Base-by-base conservation (phyloP, 1,140 invertebrate genomes). In the Latrodectus geometricus region DNA sequence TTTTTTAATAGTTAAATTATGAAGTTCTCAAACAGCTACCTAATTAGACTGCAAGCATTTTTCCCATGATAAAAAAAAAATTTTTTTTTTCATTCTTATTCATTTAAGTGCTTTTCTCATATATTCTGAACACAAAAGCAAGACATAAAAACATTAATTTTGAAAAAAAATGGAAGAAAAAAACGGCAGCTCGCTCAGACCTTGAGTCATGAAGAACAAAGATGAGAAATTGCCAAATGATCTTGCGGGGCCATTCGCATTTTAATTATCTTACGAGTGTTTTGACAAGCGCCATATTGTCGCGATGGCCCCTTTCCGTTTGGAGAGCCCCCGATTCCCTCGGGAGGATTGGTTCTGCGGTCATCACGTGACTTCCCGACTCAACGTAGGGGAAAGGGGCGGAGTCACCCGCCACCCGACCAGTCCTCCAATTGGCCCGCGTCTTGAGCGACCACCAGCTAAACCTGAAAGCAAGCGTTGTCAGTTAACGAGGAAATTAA, bases 401-500 rank as follows among this genome's bases (percentile, higher is more conserved):
- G 83, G 83, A 78, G 83, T 61, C 11, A 35, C 21, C 15, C 14
- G 50, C 12, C 75, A 73, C 61, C 49, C 49, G 77, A 20, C 70
- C 68, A 21, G 65, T 17, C 54, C 74, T 78, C 74, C 83, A 48
- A 86, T 86, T 86, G 83, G 83, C 66, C 70, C 76, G 73, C 50
- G 17, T 65, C 49, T 65, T 49, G 52, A 54, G 73, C 68, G 78
- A 80, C 68, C 49, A 54, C 78, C 78, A 61, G 23, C 74, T 21
- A 21, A 82, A 73, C 23, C 79, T 21, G 8, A 82, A 80, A 82
- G 79, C 66, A 66, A 35, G 20, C 69, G 49, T 14, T 56, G 50
- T 50, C 49, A 73, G 66, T 73, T 73, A 0, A 72, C n/a, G 8
- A 70, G 9, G 80, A 74, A 54, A 50, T 11, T 11, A 74, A 66